A percentile compares a stretch with the other conserved stretches of the same genome.
These are phyloP conservation scores for Brachionus rubens DNA, from an alignment of 1,140 invertebrate species.

Conservation along the genomic window DNA sequence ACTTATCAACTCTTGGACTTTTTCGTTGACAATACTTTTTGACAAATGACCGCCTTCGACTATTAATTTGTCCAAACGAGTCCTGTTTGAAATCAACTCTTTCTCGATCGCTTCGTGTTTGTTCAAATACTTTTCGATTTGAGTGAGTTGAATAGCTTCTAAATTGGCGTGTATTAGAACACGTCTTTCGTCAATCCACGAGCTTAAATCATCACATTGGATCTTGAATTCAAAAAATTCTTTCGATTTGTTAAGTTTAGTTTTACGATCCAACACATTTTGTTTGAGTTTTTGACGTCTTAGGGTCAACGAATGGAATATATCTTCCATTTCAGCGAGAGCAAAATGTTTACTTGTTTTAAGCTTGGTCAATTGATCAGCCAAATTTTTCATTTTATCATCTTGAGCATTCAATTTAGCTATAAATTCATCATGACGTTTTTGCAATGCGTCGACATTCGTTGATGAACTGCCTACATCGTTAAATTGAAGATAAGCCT, in stretches of 20 bases:
- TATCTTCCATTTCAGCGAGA: constrained; percentile 92
- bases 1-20: constrained; percentile 23
- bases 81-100: constrained; percentile 16
- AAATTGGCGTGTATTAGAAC: constrained; percentile 80
- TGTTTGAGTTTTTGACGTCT: constrained; percentile 93
- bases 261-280: constrained; percentile 89
- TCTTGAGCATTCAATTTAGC: constrained; percentile 88
- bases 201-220: constrained; percentile 85
- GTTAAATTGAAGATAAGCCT: constrained; percentile 83
- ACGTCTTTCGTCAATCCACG: constrained; percentile 81
- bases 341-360: constrained; percentile 90
- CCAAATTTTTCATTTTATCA: constrained; percentile 80
- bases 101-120: constrained; percentile 69
- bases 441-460: constrained; percentile 86
- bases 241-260: constrained; percentile 85
- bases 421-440: constrained; percentile 89
- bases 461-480: constrained; percentile 84
- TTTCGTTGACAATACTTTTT: background rate
- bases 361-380: constrained; percentile 71
- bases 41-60: background rate
- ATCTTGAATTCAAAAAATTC: constrained; percentile 87
- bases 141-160: constrained; percentile 74
- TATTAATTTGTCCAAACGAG: constrained; percentile 5
- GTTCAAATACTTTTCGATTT: constrained; percentile 74
- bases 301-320: constrained; percentile 89